Base-by-base conservation (phyloP, 1,140 invertebrate species). In the Chironomus striatipennis region DNA sequence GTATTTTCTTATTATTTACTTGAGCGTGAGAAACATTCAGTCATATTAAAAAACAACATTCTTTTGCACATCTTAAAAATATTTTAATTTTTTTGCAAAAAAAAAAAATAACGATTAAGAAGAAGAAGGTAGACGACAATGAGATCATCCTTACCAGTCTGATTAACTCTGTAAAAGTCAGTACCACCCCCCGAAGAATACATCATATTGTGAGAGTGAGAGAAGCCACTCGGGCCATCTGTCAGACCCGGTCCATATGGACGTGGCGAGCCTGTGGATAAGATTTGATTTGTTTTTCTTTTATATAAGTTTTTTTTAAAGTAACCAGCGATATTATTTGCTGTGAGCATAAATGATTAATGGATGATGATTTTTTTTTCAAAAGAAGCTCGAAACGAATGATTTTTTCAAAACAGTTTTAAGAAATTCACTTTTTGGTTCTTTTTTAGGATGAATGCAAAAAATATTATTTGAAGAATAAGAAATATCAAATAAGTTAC, bases 131-230 rank as follows among this genome's bases (percentile, higher is more conserved):
- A 18, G 65, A 20, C 65, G 73, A 8, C 73, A 77, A 74, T 76
- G 75, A 76, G 75, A 77, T 65, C 76, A 74, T 43, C 73, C 81
- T 82, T 82, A 82, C 81, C 81, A 79, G 78, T 80, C 81, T 80
- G 80, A 73, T 77, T 76, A 76, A 70, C 65, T 70, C 80, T 79
- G 81, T 81, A 82, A 76, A 82, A 82, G 79, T 82, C 80, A 79
- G 81, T 81, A 75, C 79, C 72, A 74, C 65, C 70, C 70, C 74
- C 74, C 64, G 77, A 20, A 42, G 73, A 76, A 76, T 75, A 77
- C 75, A 77, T 75, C 75, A 78, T 76, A 17, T 76, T 76, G 76
- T 74, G 76, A 64, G 12, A n/a, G 47, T 57, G 47, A n/a, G 47
- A 57, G 47, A 57, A 57, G 47, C 47, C 74, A 72, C 77, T 73